phyloP scores from a whole-genome alignment of 2,113 vertebrate genomes.

The Solea solea region DNA sequence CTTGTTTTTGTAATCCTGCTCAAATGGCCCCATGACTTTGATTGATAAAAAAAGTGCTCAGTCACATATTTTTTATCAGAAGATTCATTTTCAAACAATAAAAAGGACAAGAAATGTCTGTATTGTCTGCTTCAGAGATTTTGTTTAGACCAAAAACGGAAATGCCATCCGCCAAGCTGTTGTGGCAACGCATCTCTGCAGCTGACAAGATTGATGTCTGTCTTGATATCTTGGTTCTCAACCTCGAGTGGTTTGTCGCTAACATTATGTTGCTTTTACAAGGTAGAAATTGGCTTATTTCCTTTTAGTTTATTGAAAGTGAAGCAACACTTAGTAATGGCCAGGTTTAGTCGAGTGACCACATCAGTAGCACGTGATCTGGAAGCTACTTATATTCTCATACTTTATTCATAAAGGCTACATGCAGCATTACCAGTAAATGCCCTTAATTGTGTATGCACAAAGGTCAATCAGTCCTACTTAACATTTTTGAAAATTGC shows the following conservation, averaged over 20 bases:
- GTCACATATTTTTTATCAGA: conserved; percentile 27
- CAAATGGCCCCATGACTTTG: conserved; percentile 18
- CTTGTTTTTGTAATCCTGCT: conserved; percentile 25
- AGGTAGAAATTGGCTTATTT: conserved; percentile 22
- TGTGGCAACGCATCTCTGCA: conserved; percentile 31
- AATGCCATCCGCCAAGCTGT: conserved; percentile 46
- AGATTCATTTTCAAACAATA: conserved; percentile 33
- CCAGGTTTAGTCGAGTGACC: too few relatives aligned
- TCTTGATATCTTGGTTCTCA: conserved; percentile 28
- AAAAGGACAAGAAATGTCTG: conserved; percentile 36
- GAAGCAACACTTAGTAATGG: background rate
- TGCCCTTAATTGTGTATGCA: conserved; percentile 16
- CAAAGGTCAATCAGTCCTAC: conserved; percentile 19
- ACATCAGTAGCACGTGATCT: background rate
- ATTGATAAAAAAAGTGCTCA: conserved; percentile 39
- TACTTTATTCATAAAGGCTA: conserved; percentile 26
- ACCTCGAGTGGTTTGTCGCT: background rate
- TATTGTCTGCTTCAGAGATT: conserved; percentile 52
- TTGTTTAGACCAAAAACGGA: conserved; percentile 47
- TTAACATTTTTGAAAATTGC: conserved; percentile 17
- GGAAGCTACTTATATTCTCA: background rate
- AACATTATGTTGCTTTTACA: conserved; percentile 30
- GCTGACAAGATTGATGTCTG: conserved; percentile 49
- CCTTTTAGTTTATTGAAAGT: conserved; percentile 2
- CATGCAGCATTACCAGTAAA: background rate